Evolutionary conservation across 1,140 invertebrate genomes (phyloP).

Genomic region (Brachystomella parvula): DNA sequence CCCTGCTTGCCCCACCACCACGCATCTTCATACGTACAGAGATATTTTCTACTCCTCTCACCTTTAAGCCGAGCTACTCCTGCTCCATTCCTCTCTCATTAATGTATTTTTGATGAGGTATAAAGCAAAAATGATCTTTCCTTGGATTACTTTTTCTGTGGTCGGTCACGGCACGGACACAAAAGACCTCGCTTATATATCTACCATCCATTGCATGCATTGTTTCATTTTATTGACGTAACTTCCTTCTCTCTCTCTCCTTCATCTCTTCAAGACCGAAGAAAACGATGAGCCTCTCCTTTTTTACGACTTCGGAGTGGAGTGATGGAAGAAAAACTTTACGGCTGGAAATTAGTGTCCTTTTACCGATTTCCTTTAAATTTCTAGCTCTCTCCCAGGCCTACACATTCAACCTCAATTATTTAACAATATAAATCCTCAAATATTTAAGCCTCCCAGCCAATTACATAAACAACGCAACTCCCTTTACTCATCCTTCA

Average conservation of each 20-base stretch:
- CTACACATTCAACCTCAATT: conserved; percentile 4
- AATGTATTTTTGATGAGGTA: conserved; percentile 40
- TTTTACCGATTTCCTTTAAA: conserved; percentile 14
- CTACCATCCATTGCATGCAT: conserved; percentile 16
- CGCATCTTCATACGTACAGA: no score
- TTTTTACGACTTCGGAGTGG: no score
- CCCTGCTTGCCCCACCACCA: not conserved
- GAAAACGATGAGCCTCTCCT: no score
- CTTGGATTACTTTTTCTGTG: conserved; percentile 12
- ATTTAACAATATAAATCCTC: conserved; percentile 7
- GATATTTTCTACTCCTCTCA: no score
- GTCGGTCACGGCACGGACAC: conserved; percentile 10
- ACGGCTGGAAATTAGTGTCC: conserved; percentile 13
- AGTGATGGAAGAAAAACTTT: conserved; percentile 4
- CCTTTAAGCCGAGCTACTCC: no score
- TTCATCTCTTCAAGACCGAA: conserved; percentile 29
- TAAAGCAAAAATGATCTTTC: conserved; percentile 29
- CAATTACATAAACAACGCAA: not conserved
- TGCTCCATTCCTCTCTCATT: conserved; percentile 18
- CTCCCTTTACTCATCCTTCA: no score
- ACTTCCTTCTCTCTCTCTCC: conserved; percentile 13
- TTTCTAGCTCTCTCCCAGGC: conserved; percentile 3
- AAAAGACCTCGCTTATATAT: not conserved
- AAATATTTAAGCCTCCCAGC: not conserved
- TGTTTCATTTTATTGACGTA: conserved; percentile 16